phyloP scores from a whole-genome alignment of 2,888 invertebrate genomes.

The Gisinianus flammeolus region DNA sequence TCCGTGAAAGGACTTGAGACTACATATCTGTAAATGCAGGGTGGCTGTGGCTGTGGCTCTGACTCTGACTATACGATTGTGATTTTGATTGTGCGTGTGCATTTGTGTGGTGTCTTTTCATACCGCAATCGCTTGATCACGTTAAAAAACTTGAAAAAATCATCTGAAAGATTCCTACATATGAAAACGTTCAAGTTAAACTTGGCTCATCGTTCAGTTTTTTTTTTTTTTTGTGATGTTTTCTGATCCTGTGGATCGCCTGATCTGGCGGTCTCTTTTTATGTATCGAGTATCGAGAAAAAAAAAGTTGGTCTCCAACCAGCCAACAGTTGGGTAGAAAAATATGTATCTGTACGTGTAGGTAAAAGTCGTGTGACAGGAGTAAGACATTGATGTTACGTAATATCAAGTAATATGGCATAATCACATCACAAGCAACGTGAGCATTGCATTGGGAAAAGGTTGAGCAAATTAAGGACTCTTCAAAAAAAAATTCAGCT shows the following conservation, averaged over 20 bases:
- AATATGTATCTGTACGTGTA: not conserved
- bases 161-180: not conserved
- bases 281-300: too few species aligned
- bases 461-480: too few species aligned
- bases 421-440: not conserved
- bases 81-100: not conserved
- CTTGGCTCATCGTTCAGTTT: not conserved
- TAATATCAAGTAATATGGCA: not conserved
- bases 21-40: constrained; percentile 6
- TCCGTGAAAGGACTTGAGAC: not conserved
- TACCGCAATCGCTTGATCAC: constrained; percentile 4
- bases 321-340: not conserved
- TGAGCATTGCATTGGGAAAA: not conserved
- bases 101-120: not conserved
- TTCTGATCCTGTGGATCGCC: too few species aligned
- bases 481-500: too few species aligned
- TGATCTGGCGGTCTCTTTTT: too few species aligned
- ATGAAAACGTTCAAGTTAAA: not conserved
- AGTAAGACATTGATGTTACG: not conserved
- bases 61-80: not conserved
- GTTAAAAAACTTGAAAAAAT: not conserved
- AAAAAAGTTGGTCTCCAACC: not conserved
- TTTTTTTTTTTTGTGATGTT: not conserved
- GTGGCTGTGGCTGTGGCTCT: constrained; percentile 20
- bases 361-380: not conserved